Base-by-base conservation (phyloP, 1,140 invertebrate species). In the Lordiphosa mommai region DNA sequence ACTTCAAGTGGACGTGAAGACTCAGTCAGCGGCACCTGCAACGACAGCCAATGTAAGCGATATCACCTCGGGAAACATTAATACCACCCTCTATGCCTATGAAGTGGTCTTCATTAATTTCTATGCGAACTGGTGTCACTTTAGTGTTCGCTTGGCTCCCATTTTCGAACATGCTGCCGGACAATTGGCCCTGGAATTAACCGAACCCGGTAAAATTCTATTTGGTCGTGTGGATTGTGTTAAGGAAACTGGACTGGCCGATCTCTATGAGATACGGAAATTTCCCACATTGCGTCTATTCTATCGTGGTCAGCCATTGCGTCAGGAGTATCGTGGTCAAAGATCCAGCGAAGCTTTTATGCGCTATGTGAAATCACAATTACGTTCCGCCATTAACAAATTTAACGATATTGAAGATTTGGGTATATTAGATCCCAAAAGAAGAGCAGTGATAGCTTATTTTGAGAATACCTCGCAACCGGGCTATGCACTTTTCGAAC, bases 111-210 rank as follows among this genome's bases (percentile, higher is more conserved):
- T 80, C 1, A 27, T 73, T 7, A 70, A 80, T 32, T 80, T 80
- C 34, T 70, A 79, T 49, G 74, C 74, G n/a, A 55, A 82, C 7
- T 79, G 73, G 73, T 79, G 73, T 32, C 48, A 27, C 8, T 79
- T 79, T 5, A 79, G 73, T 10, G 7, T 4, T 0, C 27, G 38
- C 2, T 4, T 79, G 20, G 17, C 10, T 6, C 73, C 73, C 2
- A 65, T 79, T n/a, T 79, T 72, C 7, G 64, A 69, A 14, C 12
- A 34, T 10, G 69, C 73, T 0, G 73, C 64, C 0, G 20, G 30
- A 1, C 29, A 34, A n/a, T 34, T 79, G 29, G 37, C 16, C 14
- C 32, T 38, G 20, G 29, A 51, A 2, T 29, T 61, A 14, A 40
- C 56, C 0, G 30, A 13, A 8, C 6, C 38, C 0, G 41, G 40